Evolutionary conservation across 2,888 invertebrate species (phyloP), one percentile per base, ranked within the genome.

Genomic region (Pheosia tremula): DNA sequence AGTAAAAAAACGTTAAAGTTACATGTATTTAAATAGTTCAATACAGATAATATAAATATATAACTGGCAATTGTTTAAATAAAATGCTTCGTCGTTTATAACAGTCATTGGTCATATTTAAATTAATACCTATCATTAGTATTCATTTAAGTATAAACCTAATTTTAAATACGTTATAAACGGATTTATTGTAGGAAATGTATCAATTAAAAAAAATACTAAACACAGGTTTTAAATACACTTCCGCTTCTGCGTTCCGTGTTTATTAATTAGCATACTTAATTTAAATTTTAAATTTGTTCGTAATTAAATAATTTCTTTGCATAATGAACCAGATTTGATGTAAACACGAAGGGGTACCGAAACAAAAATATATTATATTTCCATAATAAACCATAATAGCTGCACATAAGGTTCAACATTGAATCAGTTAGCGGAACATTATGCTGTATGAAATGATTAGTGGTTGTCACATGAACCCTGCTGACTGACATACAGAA

Each of bases 381-480:
- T 57, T 0, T n/a, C 37, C 8, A 58, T 56, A 60, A 56, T 43
- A 54, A 2, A 39, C 24, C 55, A 37, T 73, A 66, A n/a, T 0
- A 0, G 0, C 11, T 38, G 1, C 0, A 0, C 0, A 5, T 61
- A 78, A 60, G 62, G 58, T 62, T 58, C 52, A 38, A 57, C 50
- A 54, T 68, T n/a, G 55, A 1, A 11, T 41, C 59, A 53, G 37
- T 49, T 11, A 6, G 7, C 6, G 39, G 13, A 38, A 39, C 37
- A 5, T 37, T 56, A 45, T 52, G 43, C 65, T 67, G 67, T 68
- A 56, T 52, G 56, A 47, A 43, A 61, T 79, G 81, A 86, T 86
- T 83, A 78, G 71, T 70, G 76, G 77, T 80, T 84, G 82, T 83
- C 82, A 80, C 77, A 75, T 69, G 75, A 24, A 2, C 24, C 24